Conservation (phyloP, 2,888 invertebrate species). For the Amaurobius ferox region DNA sequence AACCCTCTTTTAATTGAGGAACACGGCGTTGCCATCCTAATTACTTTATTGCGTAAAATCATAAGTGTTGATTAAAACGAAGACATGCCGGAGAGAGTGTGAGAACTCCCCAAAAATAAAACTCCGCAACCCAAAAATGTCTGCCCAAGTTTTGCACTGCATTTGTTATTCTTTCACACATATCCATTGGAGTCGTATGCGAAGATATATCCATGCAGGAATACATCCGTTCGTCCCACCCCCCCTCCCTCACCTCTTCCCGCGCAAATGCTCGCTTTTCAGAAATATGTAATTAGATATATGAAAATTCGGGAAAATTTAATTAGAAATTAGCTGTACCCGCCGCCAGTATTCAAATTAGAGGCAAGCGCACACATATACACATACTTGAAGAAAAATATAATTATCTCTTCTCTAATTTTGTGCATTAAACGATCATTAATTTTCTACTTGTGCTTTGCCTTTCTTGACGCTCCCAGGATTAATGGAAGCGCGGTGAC, state of each 20-base stretch:
- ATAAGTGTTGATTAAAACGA: conserved; percentile 60
- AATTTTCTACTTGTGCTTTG: conserved; percentile 71
- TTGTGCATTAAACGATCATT: conserved; percentile 73
- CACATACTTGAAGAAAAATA: conserved; percentile 72
- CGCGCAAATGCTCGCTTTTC: conserved; percentile 69
- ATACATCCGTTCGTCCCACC: conserved; percentile 44
- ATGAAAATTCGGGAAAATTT: conserved; percentile 72
- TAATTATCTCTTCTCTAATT: conserved; percentile 73
- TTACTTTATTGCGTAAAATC: conserved; percentile 67
- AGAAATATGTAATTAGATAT: conserved; percentile 72
- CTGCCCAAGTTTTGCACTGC: conserved; percentile 61
- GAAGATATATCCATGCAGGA: conserved; percentile 45
- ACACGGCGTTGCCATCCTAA: conserved; percentile 39
- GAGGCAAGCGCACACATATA: conserved; percentile 55
- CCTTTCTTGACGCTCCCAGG: conserved; percentile 69
- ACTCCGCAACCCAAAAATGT: conserved; percentile 63
- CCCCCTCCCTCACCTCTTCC: neutral
- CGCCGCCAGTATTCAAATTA: conserved; percentile 72
- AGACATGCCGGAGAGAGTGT: neutral
- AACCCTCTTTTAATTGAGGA: conserved; percentile 54
- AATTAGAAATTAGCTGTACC: conserved; percentile 73
- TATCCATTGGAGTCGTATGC: conserved; percentile 23
- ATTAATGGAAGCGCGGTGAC: conserved; percentile 71
- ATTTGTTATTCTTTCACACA: conserved; percentile 68
- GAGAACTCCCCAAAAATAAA: conserved; percentile 42